A percentile compares a stretch with the other conserved stretches of the same genome.
These are phyloP conservation scores for Octopus sinensis DNA, from an alignment of 1,140 invertebrate genomes.

Conservation along the genomic window DNA sequence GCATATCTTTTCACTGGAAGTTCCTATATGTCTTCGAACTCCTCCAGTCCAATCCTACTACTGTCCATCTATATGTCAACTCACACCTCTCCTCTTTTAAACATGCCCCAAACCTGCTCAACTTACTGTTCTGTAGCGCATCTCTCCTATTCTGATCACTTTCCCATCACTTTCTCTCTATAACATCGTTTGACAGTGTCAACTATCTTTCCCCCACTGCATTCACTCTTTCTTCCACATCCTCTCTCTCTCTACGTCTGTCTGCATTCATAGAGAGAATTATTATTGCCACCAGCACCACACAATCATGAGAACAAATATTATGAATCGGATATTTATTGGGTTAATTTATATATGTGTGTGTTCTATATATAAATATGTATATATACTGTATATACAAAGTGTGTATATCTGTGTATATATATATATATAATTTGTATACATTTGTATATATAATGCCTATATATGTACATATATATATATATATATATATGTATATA, in stretches of 20 bases:
- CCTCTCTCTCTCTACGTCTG: not conserved
- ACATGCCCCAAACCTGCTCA: not conserved
- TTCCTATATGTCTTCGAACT: not conserved
- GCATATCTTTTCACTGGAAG: not conserved
- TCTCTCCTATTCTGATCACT: not conserved
- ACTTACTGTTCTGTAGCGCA: not conserved
- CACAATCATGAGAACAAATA: too few relatives aligned
- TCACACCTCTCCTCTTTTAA: not conserved
- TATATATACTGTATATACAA: too few relatives aligned
- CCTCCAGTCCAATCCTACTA: not conserved
- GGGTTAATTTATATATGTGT: too few relatives aligned
- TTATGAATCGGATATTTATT: too few relatives aligned
- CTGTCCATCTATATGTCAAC: not conserved
- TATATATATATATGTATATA: too few relatives aligned
- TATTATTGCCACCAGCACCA: too few relatives aligned
- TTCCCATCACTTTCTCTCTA: not conserved
- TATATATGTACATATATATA: too few relatives aligned
- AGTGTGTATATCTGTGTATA: too few relatives aligned
- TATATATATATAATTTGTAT: too few relatives aligned
- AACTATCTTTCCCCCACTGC: not conserved
- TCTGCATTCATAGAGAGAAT: too few relatives aligned
- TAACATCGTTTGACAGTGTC: not conserved
- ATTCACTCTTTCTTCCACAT: not conserved
- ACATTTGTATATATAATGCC: too few relatives aligned
- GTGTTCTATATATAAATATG: too few relatives aligned